Evolutionary conservation across 2,888 invertebrate genomes (phyloP).

Genomic region (Volucella inflata): DNA sequence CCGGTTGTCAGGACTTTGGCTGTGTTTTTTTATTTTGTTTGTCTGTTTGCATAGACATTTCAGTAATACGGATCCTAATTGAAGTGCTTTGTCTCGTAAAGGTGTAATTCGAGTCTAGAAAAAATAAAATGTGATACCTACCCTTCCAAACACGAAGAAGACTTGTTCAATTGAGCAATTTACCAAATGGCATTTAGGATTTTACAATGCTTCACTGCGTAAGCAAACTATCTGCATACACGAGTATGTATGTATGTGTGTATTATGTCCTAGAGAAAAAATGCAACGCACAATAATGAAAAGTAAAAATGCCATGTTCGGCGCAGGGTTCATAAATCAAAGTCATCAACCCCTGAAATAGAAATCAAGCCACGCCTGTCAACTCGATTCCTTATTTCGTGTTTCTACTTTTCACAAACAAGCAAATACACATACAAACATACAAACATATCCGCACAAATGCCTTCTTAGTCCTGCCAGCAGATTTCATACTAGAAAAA

Average conservation of each 20-base stretch:
- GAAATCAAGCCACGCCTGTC: slow-evolving; percentile 78
- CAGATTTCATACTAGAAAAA: slow-evolving; percentile 72
- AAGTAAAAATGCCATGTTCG: slow-evolving; percentile 75
- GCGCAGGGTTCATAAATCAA: slow-evolving; percentile 73
- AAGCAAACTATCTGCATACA: not conserved
- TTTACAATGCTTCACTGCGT: slow-evolving; percentile 10
- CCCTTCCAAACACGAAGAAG: slow-evolving; percentile 22
- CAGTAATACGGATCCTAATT: slow-evolving; percentile 59
- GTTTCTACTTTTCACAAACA: slow-evolving; percentile 39
- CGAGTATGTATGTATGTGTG: not conserved
- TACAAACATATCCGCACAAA: slow-evolving; percentile 25
- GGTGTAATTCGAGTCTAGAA: slow-evolving; percentile 58
- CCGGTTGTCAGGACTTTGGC: not conserved
- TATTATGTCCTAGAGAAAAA: slow-evolving; percentile 52
- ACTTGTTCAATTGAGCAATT: slow-evolving; percentile 71
- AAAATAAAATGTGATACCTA: slow-evolving; percentile 37
- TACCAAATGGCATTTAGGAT: slow-evolving; percentile 67
- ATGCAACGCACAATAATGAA: slow-evolving; percentile 74
- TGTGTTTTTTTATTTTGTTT: slow-evolving; percentile 5
- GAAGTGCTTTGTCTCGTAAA: slow-evolving; percentile 57
- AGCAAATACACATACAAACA: slow-evolving; percentile 15
- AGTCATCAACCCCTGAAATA: slow-evolving; percentile 76
- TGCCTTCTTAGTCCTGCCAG: slow-evolving; percentile 59
- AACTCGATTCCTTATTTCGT: slow-evolving; percentile 76
- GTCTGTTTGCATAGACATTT: slow-evolving; percentile 22